Evolutionary conservation across 1,140 invertebrate species (phyloP).

Genomic region (Meteorus sp.): DNA sequence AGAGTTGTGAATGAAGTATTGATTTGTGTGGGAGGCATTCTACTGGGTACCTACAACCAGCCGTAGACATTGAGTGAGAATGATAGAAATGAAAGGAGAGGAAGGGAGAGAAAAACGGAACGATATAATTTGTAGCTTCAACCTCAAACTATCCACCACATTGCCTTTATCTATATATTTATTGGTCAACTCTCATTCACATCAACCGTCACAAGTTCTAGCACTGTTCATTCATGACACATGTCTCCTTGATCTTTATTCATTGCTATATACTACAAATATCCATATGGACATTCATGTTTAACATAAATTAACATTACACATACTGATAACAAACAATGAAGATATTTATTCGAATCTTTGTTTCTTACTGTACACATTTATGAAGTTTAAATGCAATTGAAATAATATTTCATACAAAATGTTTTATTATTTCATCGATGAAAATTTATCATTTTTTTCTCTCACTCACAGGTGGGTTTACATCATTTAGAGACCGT

Average conservation of each 20-base stretch:
- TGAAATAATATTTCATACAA: constrained; percentile 14
- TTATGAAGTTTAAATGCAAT: neutral
- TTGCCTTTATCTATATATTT: neutral
- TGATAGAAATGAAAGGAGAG: neutral
- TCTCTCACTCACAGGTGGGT: constrained; percentile 88
- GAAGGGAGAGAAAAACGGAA: neutral
- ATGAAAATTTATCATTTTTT: constrained; percentile 34
- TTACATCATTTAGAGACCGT: constrained; percentile 74
- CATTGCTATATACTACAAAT: neutral
- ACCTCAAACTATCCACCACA: neutral
- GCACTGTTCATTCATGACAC: constrained; percentile 24
- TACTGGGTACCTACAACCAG: constrained; percentile 20
- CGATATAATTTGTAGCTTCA: constrained; percentile 2
- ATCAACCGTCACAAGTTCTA: neutral
- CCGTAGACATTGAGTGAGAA: constrained; percentile 2
- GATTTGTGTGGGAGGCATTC: constrained; percentile 42
- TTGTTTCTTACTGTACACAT: neutral
- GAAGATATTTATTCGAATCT: neutral
- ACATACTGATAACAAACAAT: neutral
- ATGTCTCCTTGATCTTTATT: constrained; percentile 2
- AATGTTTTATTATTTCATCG: neutral
- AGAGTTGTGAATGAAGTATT: constrained; percentile 52
- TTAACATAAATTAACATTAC: constrained; percentile 22
- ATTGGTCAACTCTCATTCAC: constrained; percentile 3
- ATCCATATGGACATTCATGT: too few relatives aligned